Conservation (phyloP, 2,888 invertebrate species). For the Thysanoteuthis rhombus region DNA sequence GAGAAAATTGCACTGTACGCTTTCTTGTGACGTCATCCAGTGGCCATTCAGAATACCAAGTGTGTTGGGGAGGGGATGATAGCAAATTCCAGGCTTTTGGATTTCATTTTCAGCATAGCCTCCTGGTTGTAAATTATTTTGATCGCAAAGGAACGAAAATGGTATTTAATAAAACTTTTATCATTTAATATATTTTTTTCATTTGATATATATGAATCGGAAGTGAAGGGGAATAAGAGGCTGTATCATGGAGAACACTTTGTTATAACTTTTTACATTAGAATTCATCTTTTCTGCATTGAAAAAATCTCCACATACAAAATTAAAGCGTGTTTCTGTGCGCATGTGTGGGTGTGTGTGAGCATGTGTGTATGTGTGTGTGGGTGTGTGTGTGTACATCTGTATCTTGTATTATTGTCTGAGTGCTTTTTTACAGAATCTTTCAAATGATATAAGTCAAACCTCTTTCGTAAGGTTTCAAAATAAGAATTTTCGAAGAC, state of each 20-base stretch:
- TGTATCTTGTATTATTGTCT: background rate
- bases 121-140: background rate
- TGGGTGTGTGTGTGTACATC: background rate
- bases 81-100: background rate
- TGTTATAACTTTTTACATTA: background rate
- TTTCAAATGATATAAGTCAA: background rate
- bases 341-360: too few species aligned
- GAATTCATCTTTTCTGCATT: background rate
- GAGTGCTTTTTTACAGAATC: background rate
- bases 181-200: background rate
- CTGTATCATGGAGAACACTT: background rate
- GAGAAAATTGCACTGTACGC: background rate
- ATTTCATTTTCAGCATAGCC: background rate
- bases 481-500: background rate
- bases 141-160: background rate
- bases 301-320: background rate
- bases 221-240: background rate
- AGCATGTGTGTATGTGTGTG: background rate
- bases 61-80: background rate
- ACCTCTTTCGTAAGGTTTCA: background rate
- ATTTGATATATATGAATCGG: background rate
- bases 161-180: background rate
- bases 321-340: background rate
- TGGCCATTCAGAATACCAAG: background rate
- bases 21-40: background rate